These are phyloP conservation scores for Salvelinus namaycush DNA, from an alignment of 2,113 vertebrate species.

Conservation along the genomic window DNA sequence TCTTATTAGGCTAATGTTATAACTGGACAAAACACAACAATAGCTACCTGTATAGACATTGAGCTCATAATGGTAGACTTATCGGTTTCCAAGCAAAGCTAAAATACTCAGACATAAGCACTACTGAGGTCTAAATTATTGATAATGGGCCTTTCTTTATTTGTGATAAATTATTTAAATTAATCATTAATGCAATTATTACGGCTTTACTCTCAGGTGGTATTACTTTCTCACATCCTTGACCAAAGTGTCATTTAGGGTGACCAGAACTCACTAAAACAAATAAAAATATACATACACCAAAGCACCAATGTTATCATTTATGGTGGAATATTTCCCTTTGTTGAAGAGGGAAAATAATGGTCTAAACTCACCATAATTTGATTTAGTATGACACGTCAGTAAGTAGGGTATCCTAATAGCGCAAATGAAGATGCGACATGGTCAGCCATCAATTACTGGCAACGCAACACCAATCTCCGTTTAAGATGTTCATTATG, in stretches of 20 bases:
- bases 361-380: constrained; percentile 58
- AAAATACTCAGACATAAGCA: too few species aligned
- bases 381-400: constrained; percentile 52
- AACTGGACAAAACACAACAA: too few species aligned
- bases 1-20: too few species aligned
- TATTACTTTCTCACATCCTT: neutral
- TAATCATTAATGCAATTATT: neutral
- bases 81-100: too few species aligned
- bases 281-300: neutral
- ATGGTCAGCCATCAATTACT: constrained; percentile 74
- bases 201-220: neutral
- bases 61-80: too few species aligned
- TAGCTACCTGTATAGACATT: too few species aligned
- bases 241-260: too few species aligned
- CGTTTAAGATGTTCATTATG: constrained; percentile 42
- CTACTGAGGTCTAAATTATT: too few species aligned
- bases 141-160: too few species aligned
- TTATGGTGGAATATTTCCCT: constrained; percentile 13
- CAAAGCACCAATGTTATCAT: neutral
- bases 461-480: constrained; percentile 52
- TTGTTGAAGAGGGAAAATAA: constrained; percentile 39
- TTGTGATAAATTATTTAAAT: too few species aligned
- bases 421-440: constrained; percentile 73
- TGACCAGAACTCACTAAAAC: neutral
- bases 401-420: constrained; percentile 47